Percentiles rank a stretch among this genome's conserved stretches.
phyloP scores from a whole-genome alignment of 2,113 vertebrate genomes.

The Forbesichthys agassizii region DNA sequence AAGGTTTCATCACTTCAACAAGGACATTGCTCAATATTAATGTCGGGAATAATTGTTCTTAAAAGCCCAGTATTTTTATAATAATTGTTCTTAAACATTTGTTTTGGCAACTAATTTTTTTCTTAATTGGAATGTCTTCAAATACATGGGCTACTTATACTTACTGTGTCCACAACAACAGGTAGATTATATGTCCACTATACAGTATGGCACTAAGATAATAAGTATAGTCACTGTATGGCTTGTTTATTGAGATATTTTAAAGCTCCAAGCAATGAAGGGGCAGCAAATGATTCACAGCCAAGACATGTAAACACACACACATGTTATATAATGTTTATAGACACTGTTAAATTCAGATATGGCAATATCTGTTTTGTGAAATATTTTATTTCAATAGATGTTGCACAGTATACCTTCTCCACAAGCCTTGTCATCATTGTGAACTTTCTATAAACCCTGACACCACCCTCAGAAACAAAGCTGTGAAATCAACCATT shows the following conservation, averaged over 20 bases:
- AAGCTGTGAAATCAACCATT: constrained; percentile 36
- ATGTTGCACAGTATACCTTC: constrained; percentile 13
- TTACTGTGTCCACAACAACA: no score
- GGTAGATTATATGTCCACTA: no score
- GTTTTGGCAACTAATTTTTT: neutral
- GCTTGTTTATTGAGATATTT: no score
- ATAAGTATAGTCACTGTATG: no score
- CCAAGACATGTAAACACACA: neutral
- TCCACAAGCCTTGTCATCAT: constrained; percentile 35
- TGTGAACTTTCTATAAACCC: constrained; percentile 4
- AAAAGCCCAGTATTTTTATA: neutral
- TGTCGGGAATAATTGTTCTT: neutral
- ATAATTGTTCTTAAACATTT: neutral
- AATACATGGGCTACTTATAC: no score
- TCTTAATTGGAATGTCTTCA: no score
- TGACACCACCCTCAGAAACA: constrained; percentile 15
- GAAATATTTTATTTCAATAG: neutral
- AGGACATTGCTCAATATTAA: neutral
- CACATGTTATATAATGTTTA: neutral
- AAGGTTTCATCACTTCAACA: constrained; percentile 32
- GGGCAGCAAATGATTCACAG: neutral
- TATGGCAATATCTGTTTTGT: constrained; percentile 14
- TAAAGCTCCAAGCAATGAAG: no score
- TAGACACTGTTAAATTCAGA: neutral
- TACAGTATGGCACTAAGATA: no score